Conservation (phyloP, 2,888 invertebrate species). For the Pterostichus madidus region DNA sequence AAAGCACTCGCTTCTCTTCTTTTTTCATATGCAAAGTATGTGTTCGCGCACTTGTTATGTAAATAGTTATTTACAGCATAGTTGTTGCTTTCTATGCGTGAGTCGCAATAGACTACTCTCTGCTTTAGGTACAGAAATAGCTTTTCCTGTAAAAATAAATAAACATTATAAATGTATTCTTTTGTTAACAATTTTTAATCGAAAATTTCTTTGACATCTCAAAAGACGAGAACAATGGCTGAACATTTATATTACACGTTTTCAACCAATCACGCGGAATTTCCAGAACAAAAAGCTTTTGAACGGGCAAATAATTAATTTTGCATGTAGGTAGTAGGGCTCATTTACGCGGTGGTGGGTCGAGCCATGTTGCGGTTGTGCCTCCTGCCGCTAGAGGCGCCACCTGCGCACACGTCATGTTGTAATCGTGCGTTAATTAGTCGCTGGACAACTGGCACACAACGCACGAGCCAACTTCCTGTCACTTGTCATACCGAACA, state of each 20-base stretch:
- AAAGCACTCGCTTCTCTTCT: too few relatives aligned
- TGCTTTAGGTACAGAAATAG: too few relatives aligned
- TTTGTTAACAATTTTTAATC: too few relatives aligned
- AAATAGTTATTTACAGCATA: too few relatives aligned
- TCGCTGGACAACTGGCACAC: conserved; percentile 1
- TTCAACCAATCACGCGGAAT: not conserved
- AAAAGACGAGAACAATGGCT: not conserved
- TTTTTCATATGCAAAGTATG: too few relatives aligned
- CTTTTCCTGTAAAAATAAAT: too few relatives aligned
- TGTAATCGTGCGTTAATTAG: conserved; percentile 19
- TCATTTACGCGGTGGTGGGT: not conserved
- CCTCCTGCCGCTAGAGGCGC: not conserved
- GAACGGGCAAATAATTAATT: conserved; percentile 30
- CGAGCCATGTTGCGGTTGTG: not conserved
- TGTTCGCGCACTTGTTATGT: too few relatives aligned
- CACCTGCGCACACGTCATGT: conserved; percentile 14
- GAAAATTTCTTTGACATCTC: too few relatives aligned
- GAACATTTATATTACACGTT: conserved; percentile 1
- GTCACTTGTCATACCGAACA: not conserved
- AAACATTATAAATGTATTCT: too few relatives aligned
- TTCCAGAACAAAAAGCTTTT: conserved; percentile 5
- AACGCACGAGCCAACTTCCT: not conserved
- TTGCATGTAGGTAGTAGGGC: not conserved
- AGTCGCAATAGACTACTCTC: too few relatives aligned
- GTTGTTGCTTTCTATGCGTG: too few relatives aligned